phyloP scores from a whole-genome alignment of 2,797 vertebrate species.

The Coreius guichenoti region DNA sequence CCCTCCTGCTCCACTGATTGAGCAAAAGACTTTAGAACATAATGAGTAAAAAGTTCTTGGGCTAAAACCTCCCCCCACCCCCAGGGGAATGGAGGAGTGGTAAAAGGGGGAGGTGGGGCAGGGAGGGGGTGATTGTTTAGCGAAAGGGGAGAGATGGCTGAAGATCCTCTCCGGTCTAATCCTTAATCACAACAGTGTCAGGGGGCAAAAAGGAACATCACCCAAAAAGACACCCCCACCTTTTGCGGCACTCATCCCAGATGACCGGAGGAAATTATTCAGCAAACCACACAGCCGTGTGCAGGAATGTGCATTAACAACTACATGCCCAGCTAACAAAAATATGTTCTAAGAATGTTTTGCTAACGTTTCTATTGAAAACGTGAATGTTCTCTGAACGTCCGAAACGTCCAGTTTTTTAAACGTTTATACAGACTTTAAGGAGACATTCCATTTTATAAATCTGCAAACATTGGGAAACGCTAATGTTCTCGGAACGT shows the following conservation, averaged over 20 bases:
- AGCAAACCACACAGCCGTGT: constrained; percentile 46
- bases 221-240: constrained; percentile 41
- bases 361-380: neutral
- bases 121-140: constrained; percentile 58
- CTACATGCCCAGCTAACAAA: neutral
- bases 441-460: neutral
- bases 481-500: too few relatives aligned
- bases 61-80: constrained; percentile 53
- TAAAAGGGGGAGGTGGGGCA: constrained; percentile 23
- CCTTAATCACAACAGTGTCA: constrained; percentile 69
- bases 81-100: constrained; percentile 43
- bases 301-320: constrained; percentile 32
- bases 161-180: constrained; percentile 61
- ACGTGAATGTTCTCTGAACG: neutral
- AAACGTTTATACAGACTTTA: neutral
- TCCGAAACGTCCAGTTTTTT: neutral
- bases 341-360: neutral
- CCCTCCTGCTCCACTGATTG: constrained; percentile 55
- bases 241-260: constrained; percentile 49
- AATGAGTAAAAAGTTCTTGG: constrained; percentile 65
- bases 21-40: constrained; percentile 62
- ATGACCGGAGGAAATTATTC: constrained; percentile 44
- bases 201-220: constrained; percentile 59
- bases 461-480: neutral
- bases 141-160: constrained; percentile 58